Evolutionary conservation across 2,888 invertebrate genomes (phyloP).

Genomic region (Acleris emargana): DNA sequence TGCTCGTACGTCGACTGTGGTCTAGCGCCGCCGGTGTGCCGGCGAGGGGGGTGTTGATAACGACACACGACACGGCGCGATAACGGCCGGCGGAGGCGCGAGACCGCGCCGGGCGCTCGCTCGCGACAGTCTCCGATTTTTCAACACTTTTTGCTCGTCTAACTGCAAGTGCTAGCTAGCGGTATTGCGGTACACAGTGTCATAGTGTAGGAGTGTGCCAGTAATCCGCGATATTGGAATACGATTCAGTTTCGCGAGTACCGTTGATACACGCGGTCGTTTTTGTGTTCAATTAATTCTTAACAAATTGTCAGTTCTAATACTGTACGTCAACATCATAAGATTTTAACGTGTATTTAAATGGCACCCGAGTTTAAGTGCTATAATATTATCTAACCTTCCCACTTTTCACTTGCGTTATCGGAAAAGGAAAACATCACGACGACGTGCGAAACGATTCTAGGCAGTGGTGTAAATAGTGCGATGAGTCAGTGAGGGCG

Average conservation of each 20-base stretch:
- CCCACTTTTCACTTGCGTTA: constrained; percentile 40
- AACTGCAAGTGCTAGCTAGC: constrained; percentile 49
- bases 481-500: constrained; percentile 16
- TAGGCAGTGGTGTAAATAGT: constrained; percentile 30
- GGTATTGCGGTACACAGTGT: constrained; percentile 44
- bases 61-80: constrained; percentile 68
- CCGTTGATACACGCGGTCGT: constrained; percentile 7
- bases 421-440: constrained; percentile 30
- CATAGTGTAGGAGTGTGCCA: constrained; percentile 40
- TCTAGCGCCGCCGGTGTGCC: constrained; percentile 41
- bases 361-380: constrained; percentile 8
- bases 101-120: constrained; percentile 45
- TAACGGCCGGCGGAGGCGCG: constrained; percentile 62
- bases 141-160: constrained; percentile 56
- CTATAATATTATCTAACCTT: constrained; percentile 32
- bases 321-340: background rate
- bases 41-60: constrained; percentile 64
- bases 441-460: constrained; percentile 21
- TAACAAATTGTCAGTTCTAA: constrained; percentile 17
- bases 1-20: constrained; percentile 25
- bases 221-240: constrained; percentile 18
- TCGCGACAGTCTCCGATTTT: constrained; percentile 46
- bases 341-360: constrained; percentile 10
- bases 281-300: constrained; percentile 9
- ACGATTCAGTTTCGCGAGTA: constrained; percentile 15